These are phyloP conservation scores for Belgica antarctica DNA, from an alignment of 2,888 invertebrate genomes.

Conservation along the genomic window DNA sequence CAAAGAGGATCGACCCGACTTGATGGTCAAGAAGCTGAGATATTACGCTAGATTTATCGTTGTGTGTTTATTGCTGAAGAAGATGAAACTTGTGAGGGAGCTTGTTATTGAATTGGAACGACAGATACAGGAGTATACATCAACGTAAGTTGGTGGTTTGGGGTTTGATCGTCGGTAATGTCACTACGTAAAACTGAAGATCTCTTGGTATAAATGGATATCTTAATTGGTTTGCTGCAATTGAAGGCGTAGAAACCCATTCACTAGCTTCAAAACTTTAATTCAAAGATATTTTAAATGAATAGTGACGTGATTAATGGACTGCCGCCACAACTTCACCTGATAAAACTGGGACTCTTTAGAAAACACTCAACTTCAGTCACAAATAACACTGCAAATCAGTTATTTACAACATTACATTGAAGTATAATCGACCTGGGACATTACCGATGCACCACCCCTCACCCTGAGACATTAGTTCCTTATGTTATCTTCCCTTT, in stretches of 20 bases:
- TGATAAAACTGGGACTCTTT: no score
- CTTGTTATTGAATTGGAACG: conserved; percentile 87
- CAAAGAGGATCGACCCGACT: conserved; percentile 89
- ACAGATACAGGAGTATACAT: conserved; percentile 92
- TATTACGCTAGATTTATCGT: conserved; percentile 97
- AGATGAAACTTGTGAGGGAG: conserved; percentile 89
- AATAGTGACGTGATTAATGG: no score
- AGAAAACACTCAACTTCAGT: no score
- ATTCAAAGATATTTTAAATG: no score
- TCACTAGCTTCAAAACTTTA: neutral
- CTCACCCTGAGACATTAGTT: neutral
- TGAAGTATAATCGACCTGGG: no score
- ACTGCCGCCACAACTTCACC: no score
- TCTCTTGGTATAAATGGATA: no score
- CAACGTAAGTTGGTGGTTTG: conserved; percentile 62
- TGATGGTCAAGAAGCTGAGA: conserved; percentile 93
- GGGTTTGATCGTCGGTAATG: no score
- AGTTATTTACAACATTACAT: no score
- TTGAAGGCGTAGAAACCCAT: neutral
- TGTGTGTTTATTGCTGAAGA: conserved; percentile 88
- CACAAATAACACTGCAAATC: no score
- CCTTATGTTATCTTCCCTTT: no score
- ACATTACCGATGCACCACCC: neutral
- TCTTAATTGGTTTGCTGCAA: neutral
- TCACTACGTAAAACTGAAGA: no score